Conservation (phyloP, 1,140 invertebrate genomes). For the Mya arenaria region DNA sequence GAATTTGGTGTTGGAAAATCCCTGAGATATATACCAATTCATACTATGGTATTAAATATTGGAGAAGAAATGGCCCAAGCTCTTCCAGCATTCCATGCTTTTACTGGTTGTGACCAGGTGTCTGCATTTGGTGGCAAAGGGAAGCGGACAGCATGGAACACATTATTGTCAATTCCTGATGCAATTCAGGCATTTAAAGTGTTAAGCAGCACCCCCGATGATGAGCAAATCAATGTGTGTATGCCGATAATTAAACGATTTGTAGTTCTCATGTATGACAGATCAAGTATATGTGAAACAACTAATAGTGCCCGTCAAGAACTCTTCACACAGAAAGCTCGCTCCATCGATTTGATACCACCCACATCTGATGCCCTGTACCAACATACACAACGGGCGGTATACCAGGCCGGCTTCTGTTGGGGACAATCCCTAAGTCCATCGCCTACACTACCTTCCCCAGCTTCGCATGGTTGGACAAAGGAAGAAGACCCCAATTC, state of each 20-base stretch:
- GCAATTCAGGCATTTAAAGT: not conserved
- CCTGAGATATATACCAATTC: not conserved
- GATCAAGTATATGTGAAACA: not conserved
- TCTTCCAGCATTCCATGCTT: not conserved
- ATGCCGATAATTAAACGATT: not conserved
- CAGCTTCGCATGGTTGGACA: slow-evolving; percentile 46
- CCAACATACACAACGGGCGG: slow-evolving; percentile 44
- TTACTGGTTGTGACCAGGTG: slow-evolving; percentile 15
- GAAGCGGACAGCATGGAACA: slow-evolving; percentile 16
- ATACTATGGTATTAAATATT: too few species aligned
- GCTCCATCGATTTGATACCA: slow-evolving; percentile 55
- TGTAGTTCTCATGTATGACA: slow-evolving; percentile 40
- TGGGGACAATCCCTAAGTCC: slow-evolving; percentile 26
- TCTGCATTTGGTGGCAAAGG: not conserved
- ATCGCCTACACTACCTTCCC: not conserved
- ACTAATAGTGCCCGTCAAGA: slow-evolving; percentile 42
- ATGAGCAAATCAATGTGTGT: not conserved
- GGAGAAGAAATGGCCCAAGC: not conserved
- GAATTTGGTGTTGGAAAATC: slow-evolving; percentile 55
- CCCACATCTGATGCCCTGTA: slow-evolving; percentile 54
- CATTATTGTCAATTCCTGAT: not conserved
- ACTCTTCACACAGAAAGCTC: slow-evolving; percentile 49
- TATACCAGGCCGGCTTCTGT: slow-evolving; percentile 53
- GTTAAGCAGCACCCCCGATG: not conserved
- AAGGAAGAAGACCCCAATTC: too few species aligned